Conservation (phyloP, 1,140 invertebrate species). For the Rhizoglyphus robini region DNA sequence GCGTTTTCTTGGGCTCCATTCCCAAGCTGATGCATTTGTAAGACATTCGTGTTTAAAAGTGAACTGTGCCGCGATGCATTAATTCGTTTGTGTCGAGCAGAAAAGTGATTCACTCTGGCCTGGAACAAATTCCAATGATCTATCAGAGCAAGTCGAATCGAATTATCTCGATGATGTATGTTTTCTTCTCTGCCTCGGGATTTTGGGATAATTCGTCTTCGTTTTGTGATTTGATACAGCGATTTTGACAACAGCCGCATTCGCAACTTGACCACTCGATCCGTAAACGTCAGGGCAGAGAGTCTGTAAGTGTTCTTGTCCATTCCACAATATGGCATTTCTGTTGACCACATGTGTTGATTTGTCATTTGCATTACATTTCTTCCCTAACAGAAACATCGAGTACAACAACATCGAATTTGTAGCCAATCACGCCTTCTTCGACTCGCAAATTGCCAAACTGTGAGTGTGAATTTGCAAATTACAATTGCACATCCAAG, state of each 20-base stretch:
- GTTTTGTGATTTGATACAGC: slow-evolving; percentile 30
- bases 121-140: slow-evolving; percentile 39
- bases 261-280: slow-evolving; percentile 36
- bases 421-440: slow-evolving; percentile 48
- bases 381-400: slow-evolving; percentile 28
- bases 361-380: neutral
- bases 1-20: slow-evolving; percentile 35
- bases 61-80: too few relatives aligned
- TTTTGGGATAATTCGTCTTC: slow-evolving; percentile 17
- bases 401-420: slow-evolving; percentile 44
- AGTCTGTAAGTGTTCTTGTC: slow-evolving; percentile 41
- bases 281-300: slow-evolving; percentile 40
- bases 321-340: neutral
- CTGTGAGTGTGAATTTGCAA: slow-evolving; percentile 41
- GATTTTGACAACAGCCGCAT: slow-evolving; percentile 46
- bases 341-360: neutral
- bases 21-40: slow-evolving; percentile 36
- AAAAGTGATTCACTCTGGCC: slow-evolving; percentile 41
- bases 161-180: slow-evolving; percentile 46
- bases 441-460: slow-evolving; percentile 47
- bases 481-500: too few relatives aligned
- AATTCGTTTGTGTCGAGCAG: slow-evolving; percentile 30
- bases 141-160: slow-evolving; percentile 34
- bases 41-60: slow-evolving; percentile 35
- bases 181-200: slow-evolving; percentile 22